Evolutionary conservation across 2,113 vertebrate genomes (phyloP).

Genomic region (Oplegnathus fasciatus): DNA sequence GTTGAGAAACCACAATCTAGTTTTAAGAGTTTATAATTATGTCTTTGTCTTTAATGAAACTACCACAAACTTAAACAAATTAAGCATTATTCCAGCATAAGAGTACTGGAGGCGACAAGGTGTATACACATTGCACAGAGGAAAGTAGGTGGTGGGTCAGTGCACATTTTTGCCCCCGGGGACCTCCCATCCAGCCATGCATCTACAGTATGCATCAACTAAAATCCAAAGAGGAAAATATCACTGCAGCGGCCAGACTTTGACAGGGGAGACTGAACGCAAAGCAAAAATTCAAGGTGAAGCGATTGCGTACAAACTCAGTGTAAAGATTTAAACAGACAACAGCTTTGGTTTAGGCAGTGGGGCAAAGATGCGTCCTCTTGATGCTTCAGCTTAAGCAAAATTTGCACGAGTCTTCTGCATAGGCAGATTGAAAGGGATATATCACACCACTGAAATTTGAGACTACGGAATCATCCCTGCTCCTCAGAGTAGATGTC

Average conservation of each 20-base stretch:
- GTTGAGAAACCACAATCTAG: not conserved
- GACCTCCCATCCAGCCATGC: not conserved
- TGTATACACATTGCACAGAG: not conserved
- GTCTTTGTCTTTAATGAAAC: not conserved
- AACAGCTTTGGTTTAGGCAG: not conserved
- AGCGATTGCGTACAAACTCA: not conserved
- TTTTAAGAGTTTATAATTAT: not conserved
- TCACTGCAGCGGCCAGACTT: not conserved
- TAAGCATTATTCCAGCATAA: not conserved
- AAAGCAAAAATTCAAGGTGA: not conserved
- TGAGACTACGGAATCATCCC: not conserved
- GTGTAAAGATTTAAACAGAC: not conserved
- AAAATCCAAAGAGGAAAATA: not conserved
- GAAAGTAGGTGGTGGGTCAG: not conserved
- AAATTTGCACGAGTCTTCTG: not conserved
- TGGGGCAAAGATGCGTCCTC: not conserved
- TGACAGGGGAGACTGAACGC: not conserved
- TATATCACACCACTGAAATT: not conserved
- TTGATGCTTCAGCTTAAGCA: not conserved
- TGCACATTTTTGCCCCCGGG: not conserved
- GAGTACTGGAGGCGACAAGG: not conserved
- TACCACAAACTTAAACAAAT: not conserved
- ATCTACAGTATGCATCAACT: not conserved
- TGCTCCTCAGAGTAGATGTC: not conserved
- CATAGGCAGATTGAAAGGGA: not conserved